Evolutionary conservation across 2,113 vertebrate species (phyloP).

Genomic region (Calidris pygmaea): DNA sequence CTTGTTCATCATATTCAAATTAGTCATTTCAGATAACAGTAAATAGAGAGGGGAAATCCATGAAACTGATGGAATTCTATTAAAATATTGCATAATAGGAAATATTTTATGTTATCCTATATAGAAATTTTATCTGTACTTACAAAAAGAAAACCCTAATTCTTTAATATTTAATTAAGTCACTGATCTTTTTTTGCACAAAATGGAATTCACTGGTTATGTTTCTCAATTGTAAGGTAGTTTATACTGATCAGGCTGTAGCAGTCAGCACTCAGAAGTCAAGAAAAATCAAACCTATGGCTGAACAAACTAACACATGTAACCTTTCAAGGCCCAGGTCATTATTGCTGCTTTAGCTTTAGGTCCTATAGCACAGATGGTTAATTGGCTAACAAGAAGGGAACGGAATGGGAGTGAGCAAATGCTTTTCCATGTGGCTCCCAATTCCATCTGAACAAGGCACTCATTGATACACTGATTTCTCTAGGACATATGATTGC

Average conservation of each 20-base stretch:
- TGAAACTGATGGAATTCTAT: background rate
- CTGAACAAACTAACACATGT: background rate
- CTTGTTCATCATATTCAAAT: background rate
- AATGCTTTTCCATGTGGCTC: background rate
- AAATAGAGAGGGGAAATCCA: background rate
- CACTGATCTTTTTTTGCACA: accelerated
- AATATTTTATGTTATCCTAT: background rate
- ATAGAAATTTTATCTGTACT: background rate
- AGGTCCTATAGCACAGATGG: background rate
- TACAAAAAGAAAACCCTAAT: background rate
- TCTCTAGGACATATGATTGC: background rate
- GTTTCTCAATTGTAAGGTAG: background rate
- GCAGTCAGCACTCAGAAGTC: background rate
- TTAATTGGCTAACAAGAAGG: background rate
- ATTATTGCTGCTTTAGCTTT: background rate
- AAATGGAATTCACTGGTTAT: background rate
- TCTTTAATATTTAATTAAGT: background rate
- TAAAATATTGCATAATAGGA: background rate
- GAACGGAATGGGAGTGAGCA: background rate
- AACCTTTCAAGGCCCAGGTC: background rate
- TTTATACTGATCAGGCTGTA: background rate
- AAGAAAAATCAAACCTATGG: background rate
- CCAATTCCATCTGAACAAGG: background rate
- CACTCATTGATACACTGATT: accelerated
- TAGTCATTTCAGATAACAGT: background rate